Evolutionary conservation across 1,140 invertebrate species (phyloP).

Genomic region (Procambarus virginalis): DNA sequence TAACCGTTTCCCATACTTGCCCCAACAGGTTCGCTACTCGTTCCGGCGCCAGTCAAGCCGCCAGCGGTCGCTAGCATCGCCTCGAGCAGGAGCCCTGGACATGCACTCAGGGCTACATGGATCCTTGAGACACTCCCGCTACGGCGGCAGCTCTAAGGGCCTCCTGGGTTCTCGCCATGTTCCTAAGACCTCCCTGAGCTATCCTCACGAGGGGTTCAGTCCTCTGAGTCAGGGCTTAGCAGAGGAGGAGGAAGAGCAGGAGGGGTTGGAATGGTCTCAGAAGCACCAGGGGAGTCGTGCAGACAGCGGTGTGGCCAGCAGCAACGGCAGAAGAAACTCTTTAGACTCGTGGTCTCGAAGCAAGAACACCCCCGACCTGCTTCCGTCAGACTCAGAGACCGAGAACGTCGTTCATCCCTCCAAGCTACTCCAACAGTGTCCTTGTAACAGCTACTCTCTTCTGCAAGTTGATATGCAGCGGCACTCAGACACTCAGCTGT

Average conservation of each 20-base stretch:
- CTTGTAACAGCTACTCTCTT: neutral
- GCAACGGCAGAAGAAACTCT: neutral
- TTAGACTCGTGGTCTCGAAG: neutral
- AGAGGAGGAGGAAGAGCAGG: conserved; percentile 19
- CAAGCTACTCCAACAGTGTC: neutral
- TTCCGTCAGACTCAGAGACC: neutral
- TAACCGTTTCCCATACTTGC: neutral
- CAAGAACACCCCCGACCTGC: neutral
- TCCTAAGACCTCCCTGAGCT: neutral
- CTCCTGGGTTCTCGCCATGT: neutral
- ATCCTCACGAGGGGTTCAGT: neutral
- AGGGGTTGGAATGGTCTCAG: neutral
- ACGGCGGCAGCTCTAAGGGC: neutral
- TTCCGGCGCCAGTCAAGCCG: conserved; percentile 25
- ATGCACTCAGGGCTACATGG: neutral
- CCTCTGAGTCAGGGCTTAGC: conserved; percentile 11
- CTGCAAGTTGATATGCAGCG: neutral
- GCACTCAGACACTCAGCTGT: conserved; percentile 16
- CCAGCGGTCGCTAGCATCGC: neutral
- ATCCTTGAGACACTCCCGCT: neutral
- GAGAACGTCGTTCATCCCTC: neutral
- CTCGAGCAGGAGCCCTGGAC: neutral
- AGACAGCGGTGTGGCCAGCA: conserved; percentile 14
- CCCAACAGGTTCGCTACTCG: conserved; percentile 29
- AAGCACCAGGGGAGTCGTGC: neutral